Conservation (phyloP, 1,140 invertebrate genomes). For the Sitobion miscanthi region DNA sequence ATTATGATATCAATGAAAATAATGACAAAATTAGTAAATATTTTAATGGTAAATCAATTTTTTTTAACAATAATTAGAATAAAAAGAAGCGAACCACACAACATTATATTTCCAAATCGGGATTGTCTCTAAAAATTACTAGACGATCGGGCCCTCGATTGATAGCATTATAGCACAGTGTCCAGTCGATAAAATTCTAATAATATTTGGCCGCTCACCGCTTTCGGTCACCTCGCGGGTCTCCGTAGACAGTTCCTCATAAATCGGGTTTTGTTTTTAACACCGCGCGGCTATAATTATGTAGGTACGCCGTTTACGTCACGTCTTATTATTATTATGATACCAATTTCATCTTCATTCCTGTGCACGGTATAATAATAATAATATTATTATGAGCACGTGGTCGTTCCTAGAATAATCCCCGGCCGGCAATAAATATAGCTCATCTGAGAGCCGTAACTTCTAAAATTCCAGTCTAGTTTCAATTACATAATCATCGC, state of each 20-base stretch:
- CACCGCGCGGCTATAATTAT: background rate
- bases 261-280: conserved; percentile 22
- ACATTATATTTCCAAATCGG: background rate
- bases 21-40: no score
- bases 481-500: background rate
- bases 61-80: background rate
- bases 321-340: background rate
- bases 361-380: background rate
- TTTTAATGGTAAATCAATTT: no score
- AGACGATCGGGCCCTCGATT: background rate
- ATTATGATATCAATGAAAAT: no score
- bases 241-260: background rate
- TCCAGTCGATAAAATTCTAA: background rate
- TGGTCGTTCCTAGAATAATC: conserved; percentile 25
- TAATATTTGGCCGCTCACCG: background rate
- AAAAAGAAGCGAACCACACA: background rate
- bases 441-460: conserved; percentile 21
- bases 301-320: background rate
- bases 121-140: background rate
- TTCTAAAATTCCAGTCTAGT: conserved; percentile 28
- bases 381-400: background rate
- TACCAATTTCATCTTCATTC: background rate
- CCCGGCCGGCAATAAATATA: conserved; percentile 24
- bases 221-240: background rate
- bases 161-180: background rate